Evolutionary conservation across 2,797 vertebrate genomes (phyloP), one percentile per base, ranked within the genome.

Genomic region (Pelobates cultripes): DNA sequence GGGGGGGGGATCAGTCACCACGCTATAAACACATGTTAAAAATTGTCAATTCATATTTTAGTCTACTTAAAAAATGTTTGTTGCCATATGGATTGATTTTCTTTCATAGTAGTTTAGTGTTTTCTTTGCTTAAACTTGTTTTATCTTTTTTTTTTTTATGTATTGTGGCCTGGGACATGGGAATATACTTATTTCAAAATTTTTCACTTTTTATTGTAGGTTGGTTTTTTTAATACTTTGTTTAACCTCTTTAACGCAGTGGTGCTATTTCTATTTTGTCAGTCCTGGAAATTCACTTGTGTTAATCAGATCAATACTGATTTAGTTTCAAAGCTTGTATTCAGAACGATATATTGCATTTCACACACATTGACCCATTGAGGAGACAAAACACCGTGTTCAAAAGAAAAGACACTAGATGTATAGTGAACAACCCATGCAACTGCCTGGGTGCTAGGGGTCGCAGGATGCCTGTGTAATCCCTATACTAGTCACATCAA

Each of bases 21-120:
- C 77, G 75, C 72, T 75, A 84, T 84, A 79, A 84, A 84, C 82
- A 79, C 77, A 84, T 84, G 82, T 66, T 84, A 63, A 79, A 83
- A 79, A 79, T n/a, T 83, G 82, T 79, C 82, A 79, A 79, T 84
- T 83, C 71, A 74, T 74, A 83, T 83, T 83, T 83, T 70, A 78
- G 63, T 74, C 28, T 43, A 73, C 69, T 82, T 68, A 73, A 55
- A 78, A 81, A 78, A 78, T 78, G 70, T 83, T 83, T 74, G 74
- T 70, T 78, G 64, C 76, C 81, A 78, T 83, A 78, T 78, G 76
- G 81, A 78, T 70, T 78, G 76, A 74, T 74, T 83, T 83, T 78
- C 70, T 68, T 77, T 17, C 75, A 55, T 77, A 68, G 55, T 28
- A 78, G 64, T 78, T 83, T 74, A 78, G 76, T 28, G 70, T 78